Evolutionary conservation across 2,797 vertebrate genomes (phyloP), one percentile per base, ranked within the genome.

Genomic region (Sphenopsis melanotis): DNA sequence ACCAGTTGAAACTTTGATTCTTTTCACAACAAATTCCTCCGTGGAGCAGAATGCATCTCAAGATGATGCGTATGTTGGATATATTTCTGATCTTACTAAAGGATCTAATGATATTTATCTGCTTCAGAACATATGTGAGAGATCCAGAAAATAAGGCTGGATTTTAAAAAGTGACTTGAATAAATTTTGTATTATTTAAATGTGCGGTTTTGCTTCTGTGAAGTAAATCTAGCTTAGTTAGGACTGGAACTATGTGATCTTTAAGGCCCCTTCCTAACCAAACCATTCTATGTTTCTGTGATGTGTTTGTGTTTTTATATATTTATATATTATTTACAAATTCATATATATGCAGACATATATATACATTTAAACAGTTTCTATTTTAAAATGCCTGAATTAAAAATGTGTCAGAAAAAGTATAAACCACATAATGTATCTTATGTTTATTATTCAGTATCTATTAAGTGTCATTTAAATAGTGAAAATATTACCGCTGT

Each of bases 391-490:
- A 57, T 15, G 0, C 2, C 59, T 55, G 4, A 78, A 52, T 64
- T 41, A 27, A 76, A 71, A 65, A 22, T 17, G 15, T 14, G 6
- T 27, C 36, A 53, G 37, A 13, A 83, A 90, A 72, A 36, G 1
- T 11, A 41, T 6, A 17, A 18, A 63, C 44, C 0, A 1, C 5
- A 39, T 32, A 70, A 57, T 24, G 2, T 15, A n/a, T 23, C 10
- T 26, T 49, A 7, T 15, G 2, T 36, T 69, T 72, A 50, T 55
- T 72, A 36, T 52, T 81, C 41, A 17, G 2, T 16, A 46, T 26
- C 32, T 57, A 64, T 64, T 83, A 53, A 36, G 12, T 49, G 18
- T 34, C 42, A 26, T 66, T 89, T 80, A 47, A 42, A 49, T 9
- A 34, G 11, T 44, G 23, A 52, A 92, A 93, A 87, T 26, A 75